Evolutionary conservation across 2,113 vertebrate genomes (phyloP).

Genomic region (Platycercus adscitus): DNA sequence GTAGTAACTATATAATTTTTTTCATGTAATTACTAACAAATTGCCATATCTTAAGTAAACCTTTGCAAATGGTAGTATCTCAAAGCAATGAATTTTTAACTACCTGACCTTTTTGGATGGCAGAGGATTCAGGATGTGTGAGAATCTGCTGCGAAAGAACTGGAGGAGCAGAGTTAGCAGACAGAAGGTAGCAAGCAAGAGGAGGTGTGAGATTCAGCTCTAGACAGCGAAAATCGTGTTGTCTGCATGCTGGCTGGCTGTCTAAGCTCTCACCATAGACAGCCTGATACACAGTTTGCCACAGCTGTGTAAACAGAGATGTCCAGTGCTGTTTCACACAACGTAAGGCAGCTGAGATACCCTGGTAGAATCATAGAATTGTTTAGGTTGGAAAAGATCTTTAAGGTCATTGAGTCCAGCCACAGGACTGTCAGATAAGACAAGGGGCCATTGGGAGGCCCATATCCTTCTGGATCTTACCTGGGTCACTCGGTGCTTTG

Average conservation of each 20-base stretch:
- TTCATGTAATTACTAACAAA: not conserved
- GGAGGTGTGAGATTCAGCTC: not conserved
- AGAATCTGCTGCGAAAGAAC: not conserved
- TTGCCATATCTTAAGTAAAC: not conserved
- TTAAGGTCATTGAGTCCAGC: not conserved
- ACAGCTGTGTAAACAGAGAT: not conserved
- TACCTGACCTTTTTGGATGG: not conserved
- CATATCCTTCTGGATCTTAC: not conserved
- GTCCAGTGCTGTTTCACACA: not conserved
- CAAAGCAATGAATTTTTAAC: not conserved
- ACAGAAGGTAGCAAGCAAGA: not conserved
- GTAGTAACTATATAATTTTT: not conserved
- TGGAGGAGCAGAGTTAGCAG: not conserved
- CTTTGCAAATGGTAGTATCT: not conserved
- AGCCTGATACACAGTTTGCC: not conserved
- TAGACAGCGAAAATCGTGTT: not conserved
- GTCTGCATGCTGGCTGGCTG: not conserved
- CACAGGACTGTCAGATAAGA: not conserved
- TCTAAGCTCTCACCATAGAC: not conserved
- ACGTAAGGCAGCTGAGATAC: not conserved
- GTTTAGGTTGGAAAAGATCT: not conserved
- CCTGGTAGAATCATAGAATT: not conserved
- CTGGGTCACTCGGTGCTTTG: not conserved
- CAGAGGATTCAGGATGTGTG: not conserved
- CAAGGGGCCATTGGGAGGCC: not conserved